A percentile compares a stretch with the other conserved stretches of the same genome.
Evolutionary conservation across 35 echinoderm and acorn worm species (phyloP).

Genomic region (Heliocidaris erythrogramma): DNA sequence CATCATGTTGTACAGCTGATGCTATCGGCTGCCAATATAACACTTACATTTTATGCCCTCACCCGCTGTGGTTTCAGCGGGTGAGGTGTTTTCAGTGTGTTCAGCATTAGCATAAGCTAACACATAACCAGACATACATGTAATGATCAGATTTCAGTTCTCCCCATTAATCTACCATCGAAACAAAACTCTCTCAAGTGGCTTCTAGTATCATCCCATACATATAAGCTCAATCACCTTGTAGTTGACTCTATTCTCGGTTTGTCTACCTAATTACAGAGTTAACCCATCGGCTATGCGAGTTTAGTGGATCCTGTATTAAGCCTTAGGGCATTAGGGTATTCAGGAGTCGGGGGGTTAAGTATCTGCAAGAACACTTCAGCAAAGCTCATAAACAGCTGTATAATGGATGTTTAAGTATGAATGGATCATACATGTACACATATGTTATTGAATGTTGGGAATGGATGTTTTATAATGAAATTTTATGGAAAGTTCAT

Average conservation of each 20-base stretch:
- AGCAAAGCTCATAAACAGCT: background rate
- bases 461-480: slow-evolving; percentile 1
- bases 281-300: background rate
- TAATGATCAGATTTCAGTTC: background rate
- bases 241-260: background rate
- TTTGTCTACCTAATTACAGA: background rate
- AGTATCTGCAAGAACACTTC: background rate
- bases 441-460: background rate
- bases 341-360: background rate
- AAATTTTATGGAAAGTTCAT: background rate
- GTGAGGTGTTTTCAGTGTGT: too few relatives aligned
- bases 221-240: background rate
- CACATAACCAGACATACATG: background rate
- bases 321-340: too few relatives aligned
- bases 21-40: background rate
- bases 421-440: background rate
- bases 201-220: background rate
- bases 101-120: background rate
- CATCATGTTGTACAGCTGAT: background rate
- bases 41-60: background rate
- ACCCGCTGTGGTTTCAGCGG: background rate
- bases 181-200: background rate
- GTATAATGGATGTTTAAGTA: background rate
- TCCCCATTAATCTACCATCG: background rate
- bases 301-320: background rate